Base-by-base conservation (phyloP, 1,140 invertebrate species). In the Onthophagus taurus region DNA sequence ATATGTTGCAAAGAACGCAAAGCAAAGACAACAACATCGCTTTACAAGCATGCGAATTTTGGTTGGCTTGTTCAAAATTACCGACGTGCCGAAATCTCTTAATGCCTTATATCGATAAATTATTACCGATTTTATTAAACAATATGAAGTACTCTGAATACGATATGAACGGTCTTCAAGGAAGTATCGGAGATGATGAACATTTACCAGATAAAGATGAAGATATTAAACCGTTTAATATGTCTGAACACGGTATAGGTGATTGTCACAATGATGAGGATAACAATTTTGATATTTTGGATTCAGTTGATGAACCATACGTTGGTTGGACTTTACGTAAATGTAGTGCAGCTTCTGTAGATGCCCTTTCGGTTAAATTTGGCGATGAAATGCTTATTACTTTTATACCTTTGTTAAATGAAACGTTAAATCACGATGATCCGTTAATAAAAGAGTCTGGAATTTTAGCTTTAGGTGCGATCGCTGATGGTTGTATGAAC, bases 131-230 rank as follows among this genome's bases (percentile, higher is more conserved):
- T 39, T 73, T 99, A 34, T 84, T 99, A 2, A 83, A 82, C 52
- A 92, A 94, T 41, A 99, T 99, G 96, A 86, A 89, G 53, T 99
- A 99, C 67, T 96, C 93, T 0, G 89, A 93, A 60, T 85, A 93
- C 50, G 96, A 98, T 66, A 89, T 98, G 50, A 91, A 94, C 57
- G 70, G 97, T 5, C 69, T 99, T 5, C 97, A 94, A 67, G 81
- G 57, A 37, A 51, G 49, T 20, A 39, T 58, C 12, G 58, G 53
- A 6, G 44, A 57, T 29, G 61, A 64, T 54, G 43, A 54, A 12
- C 51, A 57, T 33, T 49, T 45, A 16, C 50, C 54, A 31, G 60
- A 65, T 46, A 54, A 53, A 31, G 31, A 53, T 23, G 56, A 61
- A 33, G 61, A 64, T 45, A 57, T 62, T 30, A 29, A 42, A 36